Percentiles rank a stretch among this genome's conserved stretches.
These are phyloP conservation scores for Orius insidiosus DNA, from an alignment of 1,140 invertebrate species.

Conservation along the genomic window DNA sequence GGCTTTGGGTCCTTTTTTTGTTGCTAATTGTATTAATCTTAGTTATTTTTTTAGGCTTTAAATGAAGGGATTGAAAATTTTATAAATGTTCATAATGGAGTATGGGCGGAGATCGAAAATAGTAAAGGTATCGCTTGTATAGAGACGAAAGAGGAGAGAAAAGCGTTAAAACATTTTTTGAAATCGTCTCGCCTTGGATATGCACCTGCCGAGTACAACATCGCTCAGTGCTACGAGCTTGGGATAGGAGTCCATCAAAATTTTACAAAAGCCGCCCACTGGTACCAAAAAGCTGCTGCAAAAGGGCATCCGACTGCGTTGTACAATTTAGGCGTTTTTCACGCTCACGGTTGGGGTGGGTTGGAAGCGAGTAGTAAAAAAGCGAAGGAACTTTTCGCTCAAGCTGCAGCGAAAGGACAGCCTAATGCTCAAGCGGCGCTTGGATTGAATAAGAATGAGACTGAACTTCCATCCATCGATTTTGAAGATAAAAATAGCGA, in stretches of 20 bases:
- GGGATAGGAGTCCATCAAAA: slow-evolving; percentile 37
- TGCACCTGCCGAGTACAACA: slow-evolving; percentile 38
- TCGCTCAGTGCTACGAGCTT: slow-evolving; percentile 40
- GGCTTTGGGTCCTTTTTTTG: no score
- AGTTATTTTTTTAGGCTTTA: slow-evolving; percentile 11
- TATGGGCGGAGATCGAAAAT: slow-evolving; percentile 27
- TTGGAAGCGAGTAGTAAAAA: slow-evolving; percentile 27
- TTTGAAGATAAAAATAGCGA: background rate
- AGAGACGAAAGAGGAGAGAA: slow-evolving; percentile 23
- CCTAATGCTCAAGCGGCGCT: slow-evolving; percentile 34
- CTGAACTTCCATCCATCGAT: background rate
- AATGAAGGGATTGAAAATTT: slow-evolving; percentile 18
- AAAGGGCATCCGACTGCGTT: slow-evolving; percentile 37
- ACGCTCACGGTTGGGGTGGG: slow-evolving; percentile 40
- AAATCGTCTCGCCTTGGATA: slow-evolving; percentile 34
- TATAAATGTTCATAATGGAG: slow-evolving; percentile 14
- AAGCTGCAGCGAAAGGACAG: slow-evolving; percentile 39
- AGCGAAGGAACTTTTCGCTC: slow-evolving; percentile 31
- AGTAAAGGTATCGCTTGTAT: slow-evolving; percentile 26
- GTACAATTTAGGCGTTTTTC: slow-evolving; percentile 43
- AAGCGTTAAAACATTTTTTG: slow-evolving; percentile 29
- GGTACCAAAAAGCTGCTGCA: slow-evolving; percentile 36
- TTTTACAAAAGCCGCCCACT: slow-evolving; percentile 38
- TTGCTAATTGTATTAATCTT: no score
- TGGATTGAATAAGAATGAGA: slow-evolving; percentile 19